A percentile compares a stretch with the other conserved stretches of the same genome.
Conservation (phyloP, 2,797 vertebrate species). For the Fratercula arctica region DNA sequence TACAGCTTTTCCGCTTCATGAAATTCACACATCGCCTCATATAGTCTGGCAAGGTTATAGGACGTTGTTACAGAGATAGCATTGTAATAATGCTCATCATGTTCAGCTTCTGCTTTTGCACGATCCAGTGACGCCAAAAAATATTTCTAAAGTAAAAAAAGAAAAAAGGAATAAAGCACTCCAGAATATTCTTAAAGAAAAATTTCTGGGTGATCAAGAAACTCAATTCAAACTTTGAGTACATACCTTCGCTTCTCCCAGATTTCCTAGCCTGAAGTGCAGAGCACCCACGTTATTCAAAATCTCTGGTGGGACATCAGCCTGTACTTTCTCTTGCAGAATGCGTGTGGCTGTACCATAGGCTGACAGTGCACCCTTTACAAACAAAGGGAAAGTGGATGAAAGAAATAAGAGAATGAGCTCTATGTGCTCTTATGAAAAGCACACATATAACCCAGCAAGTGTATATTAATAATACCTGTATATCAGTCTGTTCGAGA, state of each 20-base stretch:
- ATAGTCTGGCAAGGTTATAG: conserved; percentile 95
- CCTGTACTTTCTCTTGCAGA: conserved; percentile 98
- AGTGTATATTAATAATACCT: conserved; percentile 73
- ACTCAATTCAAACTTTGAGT: not conserved
- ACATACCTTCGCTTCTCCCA: conserved; percentile 95
- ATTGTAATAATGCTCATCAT: conserved; percentile 98
- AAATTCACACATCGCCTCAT: conserved; percentile 98
- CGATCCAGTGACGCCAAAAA: conserved; percentile 95
- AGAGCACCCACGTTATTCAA: conserved; percentile 98
- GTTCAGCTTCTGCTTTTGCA: conserved; percentile 97
- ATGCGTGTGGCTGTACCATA: conserved; percentile 98
- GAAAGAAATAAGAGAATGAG: not conserved
- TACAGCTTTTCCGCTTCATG: conserved; percentile 98
- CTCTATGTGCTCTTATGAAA: not conserved
- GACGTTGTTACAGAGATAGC: conserved; percentile 98
- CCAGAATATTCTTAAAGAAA: not conserved
- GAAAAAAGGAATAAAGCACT: conserved; percentile 8
- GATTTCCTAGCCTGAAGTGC: conserved; percentile 96
- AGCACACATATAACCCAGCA: not conserved
- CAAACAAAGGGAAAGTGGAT: not conserved
- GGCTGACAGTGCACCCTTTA: conserved; percentile 91
- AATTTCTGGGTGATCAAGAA: not conserved
- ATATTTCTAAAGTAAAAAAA: conserved; percentile 86
- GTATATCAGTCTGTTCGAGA: conserved; percentile 97
- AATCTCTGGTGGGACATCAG: conserved; percentile 97